Evolutionary conservation across 2,888 invertebrate genomes (phyloP).

Genomic region (Lasioglossum pauxillum): DNA sequence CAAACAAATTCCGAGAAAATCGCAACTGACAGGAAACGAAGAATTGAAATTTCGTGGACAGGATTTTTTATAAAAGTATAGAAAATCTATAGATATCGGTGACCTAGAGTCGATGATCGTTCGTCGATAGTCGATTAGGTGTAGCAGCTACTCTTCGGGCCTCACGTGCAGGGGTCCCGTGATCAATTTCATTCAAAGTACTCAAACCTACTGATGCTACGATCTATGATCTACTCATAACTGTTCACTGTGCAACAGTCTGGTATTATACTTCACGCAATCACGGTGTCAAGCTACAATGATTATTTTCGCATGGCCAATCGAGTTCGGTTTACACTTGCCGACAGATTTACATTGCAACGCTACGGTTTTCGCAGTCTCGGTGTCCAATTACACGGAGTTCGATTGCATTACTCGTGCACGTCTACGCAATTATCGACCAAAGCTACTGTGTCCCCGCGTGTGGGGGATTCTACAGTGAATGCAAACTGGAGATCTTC

Average conservation of each 20-base stretch:
- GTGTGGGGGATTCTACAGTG: slow-evolving; percentile 38
- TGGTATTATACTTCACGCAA: not conserved
- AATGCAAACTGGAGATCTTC: slow-evolving; percentile 37
- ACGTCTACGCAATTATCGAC: slow-evolving; percentile 45
- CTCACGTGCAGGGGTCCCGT: slow-evolving; percentile 72
- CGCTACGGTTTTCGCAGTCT: slow-evolving; percentile 1
- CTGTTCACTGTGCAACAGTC: not conserved
- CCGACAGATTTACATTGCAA: slow-evolving; percentile 11
- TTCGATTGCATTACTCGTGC: slow-evolving; percentile 41
- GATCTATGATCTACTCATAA: slow-evolving; percentile 45
- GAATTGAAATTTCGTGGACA: not conserved
- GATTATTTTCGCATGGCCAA: not conserved
- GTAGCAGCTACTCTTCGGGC: slow-evolving; percentile 66
- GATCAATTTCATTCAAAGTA: slow-evolving; percentile 54
- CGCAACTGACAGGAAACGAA: not conserved
- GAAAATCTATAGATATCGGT: not conserved
- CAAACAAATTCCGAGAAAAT: no score
- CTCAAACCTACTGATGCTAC: slow-evolving; percentile 48
- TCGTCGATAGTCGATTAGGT: slow-evolving; percentile 48
- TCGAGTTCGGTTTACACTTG: not conserved
- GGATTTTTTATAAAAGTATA: not conserved
- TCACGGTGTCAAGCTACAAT: not conserved
- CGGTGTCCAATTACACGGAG: not conserved
- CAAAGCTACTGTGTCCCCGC: slow-evolving; percentile 34
- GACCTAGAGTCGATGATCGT: not conserved